These are phyloP conservation scores for Apantesis nais DNA, from an alignment of 2,888 invertebrate species.

Conservation along the genomic window DNA sequence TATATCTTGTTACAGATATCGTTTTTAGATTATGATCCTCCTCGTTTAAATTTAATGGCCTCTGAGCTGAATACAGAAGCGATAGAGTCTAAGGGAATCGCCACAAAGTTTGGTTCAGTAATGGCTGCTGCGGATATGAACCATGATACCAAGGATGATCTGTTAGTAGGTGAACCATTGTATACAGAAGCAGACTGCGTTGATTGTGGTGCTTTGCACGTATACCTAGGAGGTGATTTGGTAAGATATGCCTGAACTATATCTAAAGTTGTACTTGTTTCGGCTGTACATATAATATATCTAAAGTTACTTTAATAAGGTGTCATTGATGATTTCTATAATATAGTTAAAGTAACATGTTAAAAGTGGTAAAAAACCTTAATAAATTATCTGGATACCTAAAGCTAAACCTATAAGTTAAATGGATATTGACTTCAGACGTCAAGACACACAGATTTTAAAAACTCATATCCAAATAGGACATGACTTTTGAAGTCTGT, in stretches of 20 bases:
- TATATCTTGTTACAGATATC: slow-evolving; percentile 22
- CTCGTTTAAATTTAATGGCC: neutral
- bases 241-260: slow-evolving; percentile 17
- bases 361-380: neutral
- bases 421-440: too few relatives aligned
- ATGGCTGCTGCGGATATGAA: slow-evolving; percentile 32
- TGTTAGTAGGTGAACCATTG: slow-evolving; percentile 38
- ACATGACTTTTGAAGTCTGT: too few relatives aligned
- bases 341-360: neutral
- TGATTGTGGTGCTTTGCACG: slow-evolving; percentile 42
- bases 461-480: too few relatives aligned
- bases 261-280: neutral
- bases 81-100: slow-evolving; percentile 11
- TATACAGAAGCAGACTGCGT: slow-evolving; percentile 26
- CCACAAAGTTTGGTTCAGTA: slow-evolving; percentile 35
- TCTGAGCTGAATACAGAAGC: neutral
- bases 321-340: neutral
- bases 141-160: slow-evolving; percentile 29
- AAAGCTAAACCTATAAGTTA: neutral
- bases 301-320: too few relatives aligned
- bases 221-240: slow-evolving; percentile 37
- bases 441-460: too few relatives aligned
- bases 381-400: too few relatives aligned
- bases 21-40: slow-evolving; percentile 23
- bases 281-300: too few relatives aligned